Base-by-base conservation (phyloP, 2,797 vertebrate genomes). In the Onychomys arenicola region DNA sequence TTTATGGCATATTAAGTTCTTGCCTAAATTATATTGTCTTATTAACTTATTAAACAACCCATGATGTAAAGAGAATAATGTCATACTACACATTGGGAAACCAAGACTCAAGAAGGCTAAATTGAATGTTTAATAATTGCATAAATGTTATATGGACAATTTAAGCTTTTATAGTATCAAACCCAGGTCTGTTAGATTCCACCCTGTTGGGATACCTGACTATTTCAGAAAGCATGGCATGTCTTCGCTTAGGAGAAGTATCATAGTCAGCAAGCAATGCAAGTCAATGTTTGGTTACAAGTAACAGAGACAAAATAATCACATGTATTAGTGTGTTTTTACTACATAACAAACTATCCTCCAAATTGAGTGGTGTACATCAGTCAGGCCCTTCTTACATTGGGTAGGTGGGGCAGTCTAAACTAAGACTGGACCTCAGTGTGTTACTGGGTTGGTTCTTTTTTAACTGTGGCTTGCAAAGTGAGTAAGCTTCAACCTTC, bases 141-240 rank as follows among this genome's bases (percentile, higher is more conserved):
- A n/a, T 49, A 87, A 73, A 49, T 84, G 34, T 87, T 87, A 57
- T 2, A 0, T 71, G 40, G 10, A 21, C 34, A 2, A 90, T 52
- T 4, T 88, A 57, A 16, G 17, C 11, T 65, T 46, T 65, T 46
- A 77, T 46, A 67, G 65, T 92, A 67, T 46, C 82, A 16, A 43
- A 19, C 11, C 10, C 63, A 73, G 2, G 0, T 81, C 9, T 65
- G 34, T 46, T 84, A 86, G 61, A 90, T 81, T 90, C 27, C 23
- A 52, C 13, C 16, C 25, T 16, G 43, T 5, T 69, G 40, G 34
- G 14, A 10, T 52, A 76, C 65, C 57, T 73, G 34, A 46, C 40
- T 40, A 77, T 16, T 88, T 73, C 16, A 83, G 67, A 61, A 96
- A 55, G 25, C 32, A 77, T 96, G 17, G 40, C 71, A 75, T 86